Conservation (phyloP, 2,797 vertebrate genomes). For the Pantherophis vulpinus region DNA sequence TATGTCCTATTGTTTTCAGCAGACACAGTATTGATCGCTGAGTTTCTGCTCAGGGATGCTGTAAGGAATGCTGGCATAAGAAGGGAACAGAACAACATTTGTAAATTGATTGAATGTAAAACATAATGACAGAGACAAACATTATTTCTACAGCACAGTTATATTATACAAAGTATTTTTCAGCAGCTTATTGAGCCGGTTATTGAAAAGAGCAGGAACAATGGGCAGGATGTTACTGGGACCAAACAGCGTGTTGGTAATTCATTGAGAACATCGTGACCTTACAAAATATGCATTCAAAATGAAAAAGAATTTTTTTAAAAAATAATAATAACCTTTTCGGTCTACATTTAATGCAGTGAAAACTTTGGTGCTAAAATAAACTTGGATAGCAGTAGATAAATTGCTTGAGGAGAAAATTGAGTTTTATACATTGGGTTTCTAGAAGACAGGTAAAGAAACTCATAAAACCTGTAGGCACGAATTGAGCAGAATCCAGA, state of each 20-base stretch:
- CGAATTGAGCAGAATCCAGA: not conserved
- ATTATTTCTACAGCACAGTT: slow-evolving; percentile 63
- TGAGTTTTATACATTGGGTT: not conserved
- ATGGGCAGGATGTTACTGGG: slow-evolving; percentile 46
- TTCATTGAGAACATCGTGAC: slow-evolving; percentile 37
- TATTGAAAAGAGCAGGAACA: slow-evolving; percentile 61
- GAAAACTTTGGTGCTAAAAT: slow-evolving; percentile 14
- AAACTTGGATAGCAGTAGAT: not conserved
- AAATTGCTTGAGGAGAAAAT: not conserved
- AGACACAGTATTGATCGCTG: slow-evolving; percentile 75
- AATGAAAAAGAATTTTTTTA: slow-evolving; percentile 46
- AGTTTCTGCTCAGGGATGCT: slow-evolving; percentile 66
- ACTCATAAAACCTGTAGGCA: not conserved
- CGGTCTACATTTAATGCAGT: slow-evolving; percentile 30
- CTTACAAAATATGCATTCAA: slow-evolving; percentile 34
- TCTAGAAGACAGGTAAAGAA: not conserved
- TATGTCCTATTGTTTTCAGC: slow-evolving; percentile 66
- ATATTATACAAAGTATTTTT: slow-evolving; percentile 71
- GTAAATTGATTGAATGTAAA: slow-evolving; percentile 65
- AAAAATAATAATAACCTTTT: slow-evolving; percentile 26
- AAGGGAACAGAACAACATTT: slow-evolving; percentile 58
- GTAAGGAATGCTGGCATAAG: slow-evolving; percentile 47
- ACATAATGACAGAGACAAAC: slow-evolving; percentile 69
- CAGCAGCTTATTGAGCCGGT: slow-evolving; percentile 70
- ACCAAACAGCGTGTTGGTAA: slow-evolving; percentile 48